Base-by-base conservation (phyloP, 2,888 invertebrate genomes). In the Cheilosia vulpina region DNA sequence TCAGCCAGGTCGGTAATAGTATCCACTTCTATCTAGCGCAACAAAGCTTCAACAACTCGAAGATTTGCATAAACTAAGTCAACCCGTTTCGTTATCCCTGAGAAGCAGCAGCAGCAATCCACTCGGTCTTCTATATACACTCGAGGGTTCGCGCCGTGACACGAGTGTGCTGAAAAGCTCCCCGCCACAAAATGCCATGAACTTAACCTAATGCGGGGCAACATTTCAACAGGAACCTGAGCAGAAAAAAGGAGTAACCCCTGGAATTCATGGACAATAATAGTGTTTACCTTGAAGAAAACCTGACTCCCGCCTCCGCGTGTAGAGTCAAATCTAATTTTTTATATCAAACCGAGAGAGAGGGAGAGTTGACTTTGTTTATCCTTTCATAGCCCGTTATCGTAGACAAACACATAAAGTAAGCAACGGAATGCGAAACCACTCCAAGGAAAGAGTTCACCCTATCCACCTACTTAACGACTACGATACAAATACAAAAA, bases 351-450 rank as follows among this genome's bases (percentile, higher is more conserved):
- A 76, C 19, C 80, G 63, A 6, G 27, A 27, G 27, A 6, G 57
- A 68, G 57, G 11, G 34, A 34, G 58, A 55, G 66, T 58, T 76
- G 76, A 77, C 80, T 76, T 76, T 85, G 81, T 85, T 77, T 76
- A 85, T 85, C 85, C 81, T 81, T 85, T 81, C 76, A 81, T 72
- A 72, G 81, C 71, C 85, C 72, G 85, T 85, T 85, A 85, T 85
- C 85, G 80, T 72, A 85, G 76, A 85, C 85, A 85, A 85, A 85
- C 85, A 85, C 76, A 85, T 77, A 85, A 81, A 81, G 81, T 72
- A 81, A 85, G 81, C 76, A 81, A 81, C 81, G 60, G 85, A 85
- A 85, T 85, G 81, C 45, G 75, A 76, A 80, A 71, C 71, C 69
- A 69, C 73, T 31, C 52, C 21, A 15, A 13, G 13, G 4, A 38